Base-by-base conservation (phyloP, 2,888 invertebrate species). In the Troides helena region DNA sequence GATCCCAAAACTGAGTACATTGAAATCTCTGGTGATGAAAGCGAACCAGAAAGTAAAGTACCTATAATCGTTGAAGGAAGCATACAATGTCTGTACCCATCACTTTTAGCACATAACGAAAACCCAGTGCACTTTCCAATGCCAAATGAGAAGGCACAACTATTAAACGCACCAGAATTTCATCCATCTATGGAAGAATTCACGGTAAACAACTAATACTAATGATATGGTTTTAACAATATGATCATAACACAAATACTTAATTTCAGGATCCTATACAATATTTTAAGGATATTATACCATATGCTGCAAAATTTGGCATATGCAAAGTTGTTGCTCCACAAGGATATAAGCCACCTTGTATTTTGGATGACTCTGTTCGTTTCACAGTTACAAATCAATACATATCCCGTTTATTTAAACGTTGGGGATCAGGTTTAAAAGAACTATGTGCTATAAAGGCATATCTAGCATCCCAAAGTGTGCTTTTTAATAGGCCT, bases 251-350 rank as follows among this genome's bases (percentile, higher is more conserved):
- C 25, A 8, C 7, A 25, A 7, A 17, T 62, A n/a, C 18, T 53
- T 10, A 50, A 36, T 64, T 74, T 70, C 93, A 95, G 83, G 98
- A 98, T 91, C 98, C 98, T 0, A 87, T 98, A 7, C 95, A 95
- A 72, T 98, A 96, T 78, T 96, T 98, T 70, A 96, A 97, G 72
- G 95, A 95, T 71, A 97, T 98, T 50, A 93, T 95, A 65, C 93
- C 95, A 0, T 91, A 94, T 67, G 97, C 97, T 0, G 95, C 96
- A 61, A 94, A 95, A 71, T 98, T 94, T 84, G 98, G 98, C 0
- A 94, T 99, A 71, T 98, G 98, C 81, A 95, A 96, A 74, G 96
- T 99, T 39, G 95, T 98, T 30, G 97, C 98, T 4, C 98, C 98
- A 0, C 82, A 93, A 0, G 94, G 93, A 71, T 98, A 97, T 80